Base-by-base conservation (phyloP, 2,888 invertebrate species). In the Nysson spinosus region DNA sequence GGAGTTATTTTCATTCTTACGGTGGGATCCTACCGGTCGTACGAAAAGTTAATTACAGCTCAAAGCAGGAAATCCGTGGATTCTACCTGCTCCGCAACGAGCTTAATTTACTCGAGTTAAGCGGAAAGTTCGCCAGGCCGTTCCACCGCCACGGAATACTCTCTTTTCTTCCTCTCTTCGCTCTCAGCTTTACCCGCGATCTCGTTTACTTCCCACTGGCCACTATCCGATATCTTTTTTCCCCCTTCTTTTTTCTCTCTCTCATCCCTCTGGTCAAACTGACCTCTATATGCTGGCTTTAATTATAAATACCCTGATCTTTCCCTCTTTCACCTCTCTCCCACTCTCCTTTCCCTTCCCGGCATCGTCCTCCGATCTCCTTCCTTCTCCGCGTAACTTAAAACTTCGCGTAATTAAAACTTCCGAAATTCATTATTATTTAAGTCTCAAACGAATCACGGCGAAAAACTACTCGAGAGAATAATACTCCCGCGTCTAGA, bases 91-190 rank as follows among this genome's bases (percentile, higher is more conserved):
- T n/a, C n/a, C 12, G 57, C 16, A 34, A 3, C 44, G 35, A 47
- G 60, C 46, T 54, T 64, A 64, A 70, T 68, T 70, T 64, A 49
- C 44, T 49, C 37, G 47, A 61, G 54, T 61, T 64, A 61, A 57
- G 50, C 46, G 58, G 30, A 55, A 58, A 61, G 56, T 61, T 61
- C 42, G 54, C 34, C 40, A 44, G 22, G 35, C 14, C 34, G 49
- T 40, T 34, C 34, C 28, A 35, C 12, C 16, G 4, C 9, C 9
- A 34, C 34, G 30, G 24, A 4, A 12, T 6, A 4, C 34, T n/a
- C 7, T 19, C 22, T 20, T 39, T 19, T 22, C 6, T 17, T 42
- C 26, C 1, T 22, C 2, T 1, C 26, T 4, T 32, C 9, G 14
- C 5, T 32, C 34, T 12, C 20, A 24, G 34, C 11, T 11, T 24